Evolutionary conservation across 2,888 invertebrate species (phyloP).

Genomic region (Cordylochernes scorpioides): DNA sequence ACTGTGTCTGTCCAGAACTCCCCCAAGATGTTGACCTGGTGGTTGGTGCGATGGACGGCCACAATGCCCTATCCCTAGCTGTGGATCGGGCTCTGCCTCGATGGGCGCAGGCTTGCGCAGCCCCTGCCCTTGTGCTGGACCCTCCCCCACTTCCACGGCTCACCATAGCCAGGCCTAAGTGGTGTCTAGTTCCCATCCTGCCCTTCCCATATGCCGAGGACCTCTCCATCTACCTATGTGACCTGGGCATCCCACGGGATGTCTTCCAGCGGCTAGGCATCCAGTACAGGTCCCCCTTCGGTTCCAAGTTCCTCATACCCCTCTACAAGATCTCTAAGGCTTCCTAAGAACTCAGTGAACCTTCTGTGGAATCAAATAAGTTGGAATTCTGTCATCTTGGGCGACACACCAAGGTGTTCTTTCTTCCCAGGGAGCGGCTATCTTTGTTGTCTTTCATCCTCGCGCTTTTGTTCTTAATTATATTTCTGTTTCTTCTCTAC

Average conservation of each 20-base stretch:
- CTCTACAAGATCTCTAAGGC: too few relatives aligned
- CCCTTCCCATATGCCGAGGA: slow-evolving; percentile 34
- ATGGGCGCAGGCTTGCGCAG: slow-evolving; percentile 42
- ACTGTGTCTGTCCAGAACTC: slow-evolving; percentile 5
- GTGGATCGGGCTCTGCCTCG: slow-evolving; percentile 24
- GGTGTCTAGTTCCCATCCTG: slow-evolving; percentile 39
- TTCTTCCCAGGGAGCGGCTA: too few relatives aligned
- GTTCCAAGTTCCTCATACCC: slow-evolving; percentile 50
- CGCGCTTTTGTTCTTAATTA: too few relatives aligned
- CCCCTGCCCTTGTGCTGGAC: slow-evolving; percentile 45
- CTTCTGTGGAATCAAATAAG: too few relatives aligned
- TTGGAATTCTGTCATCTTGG: too few relatives aligned
- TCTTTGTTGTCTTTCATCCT: too few relatives aligned
- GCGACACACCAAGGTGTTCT: too few relatives aligned
- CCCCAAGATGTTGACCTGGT: slow-evolving; percentile 17
- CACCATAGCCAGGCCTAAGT: slow-evolving; percentile 33
- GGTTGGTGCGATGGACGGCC: slow-evolving; percentile 20
- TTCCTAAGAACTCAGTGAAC: too few relatives aligned
- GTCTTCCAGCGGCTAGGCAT: slow-evolving; percentile 47
- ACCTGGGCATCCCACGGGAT: slow-evolving; percentile 49
- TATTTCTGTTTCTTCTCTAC: too few relatives aligned
- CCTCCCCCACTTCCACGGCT: slow-evolving; percentile 37
- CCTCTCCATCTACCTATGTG: slow-evolving; percentile 53
- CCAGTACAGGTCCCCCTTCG: slow-evolving; percentile 55
- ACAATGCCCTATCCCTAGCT: slow-evolving; percentile 14